phyloP scores from a whole-genome alignment of 1,140 invertebrate species.

The Plectus sambesii region DNA sequence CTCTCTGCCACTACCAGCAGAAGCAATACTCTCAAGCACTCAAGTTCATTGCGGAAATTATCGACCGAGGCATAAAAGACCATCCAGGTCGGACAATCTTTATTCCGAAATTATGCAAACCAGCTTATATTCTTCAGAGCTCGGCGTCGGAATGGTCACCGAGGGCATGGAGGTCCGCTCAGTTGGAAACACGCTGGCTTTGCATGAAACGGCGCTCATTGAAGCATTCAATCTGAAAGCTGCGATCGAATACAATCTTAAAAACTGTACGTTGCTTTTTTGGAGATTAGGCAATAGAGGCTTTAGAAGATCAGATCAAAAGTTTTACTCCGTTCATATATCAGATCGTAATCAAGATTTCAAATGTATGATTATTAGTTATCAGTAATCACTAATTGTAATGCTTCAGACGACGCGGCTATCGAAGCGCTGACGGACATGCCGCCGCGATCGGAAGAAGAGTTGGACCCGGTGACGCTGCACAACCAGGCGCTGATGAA shows the following conservation, averaged over 20 bases:
- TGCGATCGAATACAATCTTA: constrained; percentile 91
- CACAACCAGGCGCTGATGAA: constrained; percentile 96
- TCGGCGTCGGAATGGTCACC: constrained; percentile 93
- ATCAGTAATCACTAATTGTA: too few relatives aligned
- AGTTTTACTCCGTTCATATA: too few relatives aligned
- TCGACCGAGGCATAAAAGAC: constrained; percentile 85
- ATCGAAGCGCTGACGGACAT: constrained; percentile 90
- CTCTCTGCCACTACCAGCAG: constrained; percentile 81
- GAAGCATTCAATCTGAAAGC: constrained; percentile 98
- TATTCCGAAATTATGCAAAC: background rate
- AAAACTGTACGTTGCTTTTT: constrained; percentile 61
- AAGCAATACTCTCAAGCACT: constrained; percentile 83
- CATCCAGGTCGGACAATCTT: constrained; percentile 62
- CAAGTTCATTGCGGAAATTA: constrained; percentile 71
- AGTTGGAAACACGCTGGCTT: constrained; percentile 86
- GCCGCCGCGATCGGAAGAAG: constrained; percentile 86
- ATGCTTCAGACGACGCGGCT: constrained; percentile 65
- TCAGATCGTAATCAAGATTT: too few relatives aligned
- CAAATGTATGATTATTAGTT: too few relatives aligned
- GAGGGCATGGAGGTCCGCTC: constrained; percentile 90
- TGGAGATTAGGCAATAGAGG: background rate
- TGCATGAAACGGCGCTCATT: constrained; percentile 89
- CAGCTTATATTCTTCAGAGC: constrained; percentile 52
- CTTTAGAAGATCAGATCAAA: too few relatives aligned
- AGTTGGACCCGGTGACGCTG: constrained; percentile 90